Percentiles rank a stretch among this genome's conserved stretches.
Conservation (phyloP, 1,140 invertebrate genomes). For the Sycobia sp. region DNA sequence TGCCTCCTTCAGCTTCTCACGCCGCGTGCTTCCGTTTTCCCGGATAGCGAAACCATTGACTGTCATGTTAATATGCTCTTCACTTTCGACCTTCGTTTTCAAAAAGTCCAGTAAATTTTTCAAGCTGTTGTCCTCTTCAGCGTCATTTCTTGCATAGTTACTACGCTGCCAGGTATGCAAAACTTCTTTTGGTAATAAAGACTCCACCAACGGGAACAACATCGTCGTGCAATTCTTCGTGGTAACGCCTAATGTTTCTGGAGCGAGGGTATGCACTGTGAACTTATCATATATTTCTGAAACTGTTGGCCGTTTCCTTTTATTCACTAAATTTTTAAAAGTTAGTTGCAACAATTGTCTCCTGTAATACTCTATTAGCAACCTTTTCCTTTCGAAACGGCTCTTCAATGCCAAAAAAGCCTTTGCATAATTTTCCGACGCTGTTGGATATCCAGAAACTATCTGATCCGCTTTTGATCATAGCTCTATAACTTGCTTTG, state of each 20-base stretch:
- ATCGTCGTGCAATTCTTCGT: constrained; percentile 44
- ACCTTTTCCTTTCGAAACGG: constrained; percentile 40
- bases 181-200: constrained; percentile 42
- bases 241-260: constrained; percentile 45
- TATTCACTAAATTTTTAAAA: constrained; percentile 34
- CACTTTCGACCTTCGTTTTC: constrained; percentile 37
- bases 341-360: constrained; percentile 44
- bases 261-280: constrained; percentile 41
- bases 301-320: constrained; percentile 8
- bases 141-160: no score
- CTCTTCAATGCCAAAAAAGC: constrained; percentile 32
- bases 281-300: constrained; percentile 42
- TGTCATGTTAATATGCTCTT: constrained; percentile 40
- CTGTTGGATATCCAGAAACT: no score
- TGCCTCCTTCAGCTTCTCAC: background rate
- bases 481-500: no score
- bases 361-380: constrained; percentile 48
- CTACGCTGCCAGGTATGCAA: constrained; percentile 41
- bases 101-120: constrained; percentile 41
- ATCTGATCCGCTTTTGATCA: no score
- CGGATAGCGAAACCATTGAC: constrained; percentile 26
- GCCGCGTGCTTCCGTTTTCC: constrained; percentile 6
- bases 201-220: constrained; percentile 50
- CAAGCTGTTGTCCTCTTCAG: background rate
- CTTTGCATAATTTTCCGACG: constrained; percentile 8